These are phyloP conservation scores for Erythrolamprus reginae DNA, from an alignment of 2,113 vertebrate species.

Conservation along the genomic window DNA sequence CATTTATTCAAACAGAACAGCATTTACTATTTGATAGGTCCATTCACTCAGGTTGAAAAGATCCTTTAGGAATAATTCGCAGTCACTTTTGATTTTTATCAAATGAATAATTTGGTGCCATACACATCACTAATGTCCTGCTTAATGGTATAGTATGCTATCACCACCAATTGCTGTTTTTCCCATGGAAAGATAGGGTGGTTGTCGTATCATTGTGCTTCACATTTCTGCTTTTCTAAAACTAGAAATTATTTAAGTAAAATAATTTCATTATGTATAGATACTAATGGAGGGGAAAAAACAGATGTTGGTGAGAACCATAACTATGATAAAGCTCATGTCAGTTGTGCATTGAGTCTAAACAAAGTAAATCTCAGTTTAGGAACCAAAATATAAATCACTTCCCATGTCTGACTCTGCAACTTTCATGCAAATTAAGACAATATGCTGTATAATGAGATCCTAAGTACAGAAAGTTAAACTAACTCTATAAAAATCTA, in stretches of 20 bases:
- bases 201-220: neutral
- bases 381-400: slow-evolving; percentile 34
- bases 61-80: neutral
- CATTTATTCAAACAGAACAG: neutral
- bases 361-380: slow-evolving; percentile 38
- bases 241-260: neutral
- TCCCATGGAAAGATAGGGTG: neutral
- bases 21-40: neutral
- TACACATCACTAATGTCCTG: neutral
- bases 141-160: neutral
- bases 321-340: neutral
- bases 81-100: neutral
- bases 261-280: neutral
- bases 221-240: neutral
- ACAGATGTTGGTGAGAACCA: neutral
- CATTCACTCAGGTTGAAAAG: neutral
- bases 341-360: neutral
- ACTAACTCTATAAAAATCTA: slow-evolving; percentile 2
- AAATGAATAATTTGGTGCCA: neutral
- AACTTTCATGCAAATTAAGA: slow-evolving; percentile 36
- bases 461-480: slow-evolving; percentile 32
- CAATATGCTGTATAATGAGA: slow-evolving; percentile 20
- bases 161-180: neutral
- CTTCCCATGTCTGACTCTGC: slow-evolving; percentile 43
- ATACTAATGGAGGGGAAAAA: neutral